Percentiles rank a stretch among this genome's conserved stretches.
These are phyloP conservation scores for Sipha flava DNA, from an alignment of 1,140 invertebrate species.

Conservation along the genomic window DNA sequence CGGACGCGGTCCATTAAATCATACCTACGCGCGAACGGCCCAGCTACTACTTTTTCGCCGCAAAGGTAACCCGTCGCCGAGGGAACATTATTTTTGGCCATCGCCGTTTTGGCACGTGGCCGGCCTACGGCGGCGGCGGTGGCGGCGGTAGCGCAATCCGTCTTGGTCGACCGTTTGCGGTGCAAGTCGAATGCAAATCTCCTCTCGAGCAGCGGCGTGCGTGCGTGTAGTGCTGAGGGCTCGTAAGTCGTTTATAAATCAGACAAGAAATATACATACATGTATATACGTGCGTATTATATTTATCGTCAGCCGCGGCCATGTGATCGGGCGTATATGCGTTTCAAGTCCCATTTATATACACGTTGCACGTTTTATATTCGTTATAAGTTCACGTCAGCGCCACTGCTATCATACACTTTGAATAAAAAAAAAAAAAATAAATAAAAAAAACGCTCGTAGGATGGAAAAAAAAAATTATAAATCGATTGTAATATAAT, in stretches of 20 bases:
- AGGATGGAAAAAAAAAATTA: no score
- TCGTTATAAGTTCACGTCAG: neutral
- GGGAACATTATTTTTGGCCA: constrained; percentile 8
- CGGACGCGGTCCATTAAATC: neutral
- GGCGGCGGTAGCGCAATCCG: neutral
- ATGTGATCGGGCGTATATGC: neutral
- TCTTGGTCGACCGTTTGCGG: neutral
- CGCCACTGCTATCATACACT: neutral
- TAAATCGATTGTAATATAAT: no score
- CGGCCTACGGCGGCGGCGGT: neutral
- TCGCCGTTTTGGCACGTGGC: neutral
- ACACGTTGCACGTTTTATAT: neutral
- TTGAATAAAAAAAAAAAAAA: neutral
- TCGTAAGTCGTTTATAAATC: neutral
- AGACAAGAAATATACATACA: no score
- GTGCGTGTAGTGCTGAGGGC: neutral
- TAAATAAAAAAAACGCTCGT: neutral
- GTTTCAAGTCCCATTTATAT: neutral
- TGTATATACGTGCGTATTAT: no score
- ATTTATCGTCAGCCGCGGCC: neutral
- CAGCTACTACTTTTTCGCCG: neutral
- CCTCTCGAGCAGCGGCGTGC: no score
- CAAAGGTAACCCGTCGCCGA: neutral
- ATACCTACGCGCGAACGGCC: neutral
- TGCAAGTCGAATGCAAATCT: neutral